Evolutionary conservation across 2,113 vertebrate species (phyloP).

Genomic region (Phaethornis superciliosus): DNA sequence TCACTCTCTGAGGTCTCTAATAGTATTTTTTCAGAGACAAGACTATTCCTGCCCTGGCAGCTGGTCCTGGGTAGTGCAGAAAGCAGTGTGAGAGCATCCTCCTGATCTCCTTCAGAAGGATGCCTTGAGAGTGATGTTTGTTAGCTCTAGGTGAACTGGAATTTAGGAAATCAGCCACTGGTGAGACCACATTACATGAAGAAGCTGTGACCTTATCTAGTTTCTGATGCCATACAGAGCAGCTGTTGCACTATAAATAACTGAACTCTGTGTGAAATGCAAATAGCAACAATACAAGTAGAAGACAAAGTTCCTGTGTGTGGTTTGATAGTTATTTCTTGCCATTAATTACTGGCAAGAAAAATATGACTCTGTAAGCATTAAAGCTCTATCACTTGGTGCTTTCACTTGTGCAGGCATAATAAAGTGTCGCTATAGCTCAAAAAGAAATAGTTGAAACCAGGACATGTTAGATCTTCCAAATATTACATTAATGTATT

Average conservation of each 20-base stretch:
- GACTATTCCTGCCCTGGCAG: neutral
- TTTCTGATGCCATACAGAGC: conserved; percentile 60
- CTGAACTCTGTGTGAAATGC: conserved; percentile 28
- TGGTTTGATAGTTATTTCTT: conserved; percentile 15
- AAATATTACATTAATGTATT: neutral
- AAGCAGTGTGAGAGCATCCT: neutral
- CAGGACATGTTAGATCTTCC: neutral
- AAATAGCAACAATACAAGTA: neutral
- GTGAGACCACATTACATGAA: neutral
- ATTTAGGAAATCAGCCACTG: conserved; percentile 51
- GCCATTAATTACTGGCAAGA: conserved; percentile 8
- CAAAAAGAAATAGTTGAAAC: too few relatives aligned
- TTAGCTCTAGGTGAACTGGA: conserved; percentile 45
- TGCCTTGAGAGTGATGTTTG: neutral
- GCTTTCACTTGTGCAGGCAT: neutral
- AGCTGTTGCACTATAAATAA: conserved; percentile 77
- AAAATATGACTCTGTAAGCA: conserved; percentile 23
- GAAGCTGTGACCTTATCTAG: conserved; percentile 73
- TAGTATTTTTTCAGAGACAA: neutral
- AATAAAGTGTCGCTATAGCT: neutral
- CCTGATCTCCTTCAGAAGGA: neutral
- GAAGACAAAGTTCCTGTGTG: conserved; percentile 24
- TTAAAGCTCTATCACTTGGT: conserved; percentile 20
- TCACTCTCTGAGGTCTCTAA: neutral
- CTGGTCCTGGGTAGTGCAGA: neutral